Base-by-base conservation (phyloP, 1,140 invertebrate genomes). In the Diachasmimorpha longicaudata region DNA sequence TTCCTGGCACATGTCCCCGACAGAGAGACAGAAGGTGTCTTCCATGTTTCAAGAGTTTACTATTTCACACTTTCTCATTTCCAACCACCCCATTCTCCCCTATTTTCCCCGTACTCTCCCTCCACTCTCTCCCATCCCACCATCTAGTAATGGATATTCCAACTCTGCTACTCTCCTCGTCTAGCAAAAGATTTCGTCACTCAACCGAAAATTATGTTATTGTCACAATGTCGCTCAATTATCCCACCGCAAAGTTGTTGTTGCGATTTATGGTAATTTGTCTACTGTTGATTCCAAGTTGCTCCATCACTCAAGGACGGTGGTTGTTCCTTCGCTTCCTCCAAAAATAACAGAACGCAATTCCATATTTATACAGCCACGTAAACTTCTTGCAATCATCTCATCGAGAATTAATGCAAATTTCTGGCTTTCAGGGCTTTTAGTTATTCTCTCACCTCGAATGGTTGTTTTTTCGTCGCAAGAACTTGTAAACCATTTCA, bases 141-240 rank as follows among this genome's bases (percentile, higher is more conserved):
- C n/a, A 16, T n/a, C 23, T 11, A 58, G 52, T n/a, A n/a, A 39
- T 72, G 36, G n/a, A 10, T 72, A 48, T 55, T 72, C n/a, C 21
- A 58, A 55, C n/a, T 19, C 8, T 10, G 10, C 46, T 25, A 55
- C 13, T 2, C 48, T 6, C 37, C 23, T n/a, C 13, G 13, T 52
- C 46, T 52, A 31, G 31, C 16, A 36, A 52, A 21, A 23, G 13
- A 48, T 48, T 16, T 14, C 19, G n/a, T 67, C 44, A 55, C 48
- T 44, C 36, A 23, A 73, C 55, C 11, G 48, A 73, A 66, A 73
- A 71, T 71, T 46, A 67, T 39, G 11, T 75, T 76, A 76, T 76
- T 76, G 74, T 76, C 74, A 76, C 74, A 66, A 48, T 76, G 36
- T 25, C 70, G 48, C 48, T 71, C 52, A 23, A 75, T 75, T 44